These are phyloP conservation scores for Agrotis ipsilon DNA, from an alignment of 2,888 invertebrate genomes.

Conservation along the genomic window DNA sequence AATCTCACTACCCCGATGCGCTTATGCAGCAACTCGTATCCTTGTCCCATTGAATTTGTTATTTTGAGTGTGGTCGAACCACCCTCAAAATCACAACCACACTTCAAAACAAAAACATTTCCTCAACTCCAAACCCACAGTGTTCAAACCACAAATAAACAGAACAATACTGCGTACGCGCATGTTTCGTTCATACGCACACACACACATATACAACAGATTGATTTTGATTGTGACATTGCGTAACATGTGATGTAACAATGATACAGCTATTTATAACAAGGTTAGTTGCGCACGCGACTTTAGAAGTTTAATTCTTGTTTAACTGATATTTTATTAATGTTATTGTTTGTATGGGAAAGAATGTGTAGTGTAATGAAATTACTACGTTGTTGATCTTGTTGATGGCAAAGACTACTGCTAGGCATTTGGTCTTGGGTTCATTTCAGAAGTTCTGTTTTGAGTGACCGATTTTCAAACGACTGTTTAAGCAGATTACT, in stretches of 20 bases:
- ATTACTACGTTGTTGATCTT: neutral
- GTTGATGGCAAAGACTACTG: neutral
- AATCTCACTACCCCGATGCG: too few relatives aligned
- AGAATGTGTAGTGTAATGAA: constrained; percentile 6
- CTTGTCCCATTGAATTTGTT: too few relatives aligned
- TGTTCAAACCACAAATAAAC: constrained; percentile 17
- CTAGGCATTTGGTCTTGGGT: neutral
- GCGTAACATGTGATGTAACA: constrained; percentile 70
- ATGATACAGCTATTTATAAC: constrained; percentile 61
- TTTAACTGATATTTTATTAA: constrained; percentile 34
- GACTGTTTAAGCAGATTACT: neutral
- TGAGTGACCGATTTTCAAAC: neutral
- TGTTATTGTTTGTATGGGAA: constrained; percentile 39
- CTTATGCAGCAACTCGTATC: too few relatives aligned
- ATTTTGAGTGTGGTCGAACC: too few relatives aligned
- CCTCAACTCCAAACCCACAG: constrained; percentile 15
- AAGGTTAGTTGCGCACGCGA: constrained; percentile 55
- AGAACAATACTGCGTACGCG: constrained; percentile 47
- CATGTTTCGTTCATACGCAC: constrained; percentile 19
- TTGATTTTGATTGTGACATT: constrained; percentile 66
- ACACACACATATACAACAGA: constrained; percentile 29
- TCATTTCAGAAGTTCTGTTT: neutral
- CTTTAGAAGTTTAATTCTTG: constrained; percentile 38
- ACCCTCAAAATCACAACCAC: neutral
- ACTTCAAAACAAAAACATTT: constrained; percentile 17